Conservation (phyloP, 1,140 invertebrate species). For the Chironomus striatipennis region DNA sequence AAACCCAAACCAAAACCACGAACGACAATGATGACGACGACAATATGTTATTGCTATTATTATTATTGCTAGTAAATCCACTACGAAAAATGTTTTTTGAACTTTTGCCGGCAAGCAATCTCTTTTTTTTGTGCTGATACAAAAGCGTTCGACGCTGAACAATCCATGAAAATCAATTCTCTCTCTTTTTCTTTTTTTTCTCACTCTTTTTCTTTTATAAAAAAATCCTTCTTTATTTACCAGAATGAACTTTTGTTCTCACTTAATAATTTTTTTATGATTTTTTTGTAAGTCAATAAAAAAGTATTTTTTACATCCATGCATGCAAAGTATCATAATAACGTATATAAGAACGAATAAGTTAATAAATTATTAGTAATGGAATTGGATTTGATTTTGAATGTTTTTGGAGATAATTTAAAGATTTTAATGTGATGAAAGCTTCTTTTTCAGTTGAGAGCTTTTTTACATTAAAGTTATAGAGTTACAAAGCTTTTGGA, state of each 20-base stretch:
- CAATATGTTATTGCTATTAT: not conserved
- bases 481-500: too few relatives aligned
- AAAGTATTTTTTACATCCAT: conserved; percentile 18
- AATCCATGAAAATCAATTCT: not conserved
- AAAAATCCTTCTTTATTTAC: too few relatives aligned
- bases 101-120: too few relatives aligned
- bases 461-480: too few relatives aligned
- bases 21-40: conserved; percentile 6
- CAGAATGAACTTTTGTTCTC: not conserved
- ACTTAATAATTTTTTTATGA: not conserved
- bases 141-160: conserved; percentile 1
- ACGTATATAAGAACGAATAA: not conserved
- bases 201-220: not conserved
- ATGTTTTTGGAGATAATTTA: too few relatives aligned
- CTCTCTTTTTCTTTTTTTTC: not conserved
- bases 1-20: not conserved
- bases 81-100: not conserved
- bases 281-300: not conserved
- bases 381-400: too few relatives aligned
- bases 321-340: not conserved
- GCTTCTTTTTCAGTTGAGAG: too few relatives aligned
- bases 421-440: too few relatives aligned
- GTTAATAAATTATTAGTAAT: too few relatives aligned
- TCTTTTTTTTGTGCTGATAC: not conserved
- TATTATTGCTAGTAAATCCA: not conserved